A percentile compares a stretch with the other conserved stretches of the same genome.
Evolutionary conservation across 2,888 invertebrate genomes (phyloP).

Genomic region (Eubasilissa splendida): DNA sequence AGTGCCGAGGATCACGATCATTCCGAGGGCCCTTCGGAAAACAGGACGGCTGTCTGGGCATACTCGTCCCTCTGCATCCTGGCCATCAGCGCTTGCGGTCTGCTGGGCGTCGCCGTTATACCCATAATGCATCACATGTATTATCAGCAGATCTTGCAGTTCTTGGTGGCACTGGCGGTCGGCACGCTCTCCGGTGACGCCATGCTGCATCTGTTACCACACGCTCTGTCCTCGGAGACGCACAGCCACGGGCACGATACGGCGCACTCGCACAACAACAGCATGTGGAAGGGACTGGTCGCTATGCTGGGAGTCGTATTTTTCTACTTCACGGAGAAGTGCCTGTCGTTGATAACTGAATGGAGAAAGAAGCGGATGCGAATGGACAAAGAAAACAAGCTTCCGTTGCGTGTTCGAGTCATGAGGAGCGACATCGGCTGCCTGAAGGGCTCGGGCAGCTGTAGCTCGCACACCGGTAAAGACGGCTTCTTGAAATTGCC

Average conservation of each 20-base stretch:
- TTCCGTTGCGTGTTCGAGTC: slow-evolving; percentile 81
- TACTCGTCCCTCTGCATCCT: slow-evolving; percentile 87
- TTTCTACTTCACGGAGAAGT: slow-evolving; percentile 92
- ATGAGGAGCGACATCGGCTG: slow-evolving; percentile 78
- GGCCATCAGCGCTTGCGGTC: slow-evolving; percentile 89
- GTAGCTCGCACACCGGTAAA: slow-evolving; percentile 63
- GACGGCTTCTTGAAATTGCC: slow-evolving; percentile 63
- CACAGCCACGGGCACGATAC: slow-evolving; percentile 60
- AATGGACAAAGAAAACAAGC: slow-evolving; percentile 76
- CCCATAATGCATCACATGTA: slow-evolving; percentile 92
- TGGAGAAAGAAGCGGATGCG: slow-evolving; percentile 85
- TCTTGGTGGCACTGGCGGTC: slow-evolving; percentile 93
- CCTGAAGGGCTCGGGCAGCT: slow-evolving; percentile 63
- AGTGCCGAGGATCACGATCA: slow-evolving; percentile 55
- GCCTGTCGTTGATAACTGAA: slow-evolving; percentile 84
- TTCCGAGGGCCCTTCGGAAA: slow-evolving; percentile 62
- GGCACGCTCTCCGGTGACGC: slow-evolving; percentile 95
- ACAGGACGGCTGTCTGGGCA: slow-evolving; percentile 80
- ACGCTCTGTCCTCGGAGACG: slow-evolving; percentile 75
- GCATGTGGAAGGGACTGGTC: slow-evolving; percentile 89
- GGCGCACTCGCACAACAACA: slow-evolving; percentile 74
- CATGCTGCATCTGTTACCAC: slow-evolving; percentile 91
- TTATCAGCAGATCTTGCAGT: slow-evolving; percentile 92
- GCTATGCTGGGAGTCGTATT: slow-evolving; percentile 88
- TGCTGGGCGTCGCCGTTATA: slow-evolving; percentile 90